Evolutionary conservation across 1,140 invertebrate genomes (phyloP), one percentile per base, ranked within the genome.

Genomic region (Geopemphigus sp.): DNA sequence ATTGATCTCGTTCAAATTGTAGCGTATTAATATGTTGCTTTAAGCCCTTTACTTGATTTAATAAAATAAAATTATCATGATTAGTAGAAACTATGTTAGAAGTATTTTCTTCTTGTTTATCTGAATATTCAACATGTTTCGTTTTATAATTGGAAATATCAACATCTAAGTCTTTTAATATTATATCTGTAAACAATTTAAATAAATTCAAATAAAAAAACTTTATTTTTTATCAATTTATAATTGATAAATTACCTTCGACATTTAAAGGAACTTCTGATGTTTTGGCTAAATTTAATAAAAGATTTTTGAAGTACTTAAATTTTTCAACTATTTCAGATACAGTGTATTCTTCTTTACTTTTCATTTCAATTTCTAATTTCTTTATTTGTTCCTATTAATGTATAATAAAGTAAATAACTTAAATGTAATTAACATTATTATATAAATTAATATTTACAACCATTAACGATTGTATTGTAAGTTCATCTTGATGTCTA

Each of bases 401-500:
- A 10, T 24, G 6, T 32, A 45, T 29, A 26, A 56, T 50, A 15
- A 53, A 57, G 32, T 39, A 39, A 56, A 81, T 64, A 76, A 70
- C 19, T 74, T 1, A 59, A 63, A 15, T 56, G 15, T 56, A 50
- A 50, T 50, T 50, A 50, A 12, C 11, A 50, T 10, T 6, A 11
- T 50, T 50, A 11, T 50, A 14, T 50, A 50, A 50, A 50, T 50
- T 6, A 50, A 14, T 50, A 50, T 12, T 6, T 45, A 63, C 4
- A 29, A 82, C 82, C 82, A 92, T 91, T 3, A 95, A 85, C 82
- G 90, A 90, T 81, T 91, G 89, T 83, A 95, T 94, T 29, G 89
- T 89, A 80, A 89, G 86, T 84, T 93, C 92, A 86, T 95, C 93
- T 82, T 90, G 88, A 73, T 92, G 88, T 56, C 92, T 85, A 8